Percentiles rank a stretch among this genome's conserved stretches.
These are phyloP conservation scores for Parapristionchus giblindavisi DNA, from an alignment of 2,888 invertebrate genomes.

Conservation along the genomic window DNA sequence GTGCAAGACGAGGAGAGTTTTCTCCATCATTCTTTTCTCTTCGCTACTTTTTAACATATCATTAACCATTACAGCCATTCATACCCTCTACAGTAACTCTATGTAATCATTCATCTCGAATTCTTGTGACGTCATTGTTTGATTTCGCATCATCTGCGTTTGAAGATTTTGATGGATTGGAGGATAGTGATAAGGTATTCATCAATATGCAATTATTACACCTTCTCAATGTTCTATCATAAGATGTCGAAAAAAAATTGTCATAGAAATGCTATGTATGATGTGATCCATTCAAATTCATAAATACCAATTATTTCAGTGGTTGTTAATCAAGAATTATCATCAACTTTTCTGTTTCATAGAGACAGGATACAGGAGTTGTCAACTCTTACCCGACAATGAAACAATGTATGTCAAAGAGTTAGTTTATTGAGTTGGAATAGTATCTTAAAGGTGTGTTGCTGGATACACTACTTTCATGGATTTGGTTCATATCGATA, in stretches of 20 bases:
- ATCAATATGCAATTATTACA: no score
- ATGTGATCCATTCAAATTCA: background rate
- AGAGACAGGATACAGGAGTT: constrained; percentile 1
- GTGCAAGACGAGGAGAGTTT: no score
- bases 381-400: background rate
- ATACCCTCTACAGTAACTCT: constrained; percentile 15
- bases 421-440: no score
- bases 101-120: background rate
- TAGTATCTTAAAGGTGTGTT: no score
- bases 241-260: no score
- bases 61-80: background rate
- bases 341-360: background rate
- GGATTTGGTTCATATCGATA: no score
- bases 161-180: background rate
- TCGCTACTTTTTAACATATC: background rate
- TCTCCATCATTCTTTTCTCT: no score
- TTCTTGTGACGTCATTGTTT: background rate
- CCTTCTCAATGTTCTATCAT: no score
- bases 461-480: no score
- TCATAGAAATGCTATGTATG: background rate
- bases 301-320: background rate
- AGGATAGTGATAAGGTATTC: no score
- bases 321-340: constrained; percentile 19
- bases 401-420: background rate
- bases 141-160: background rate